phyloP scores from a whole-genome alignment of 1,140 invertebrate species.

The Tetramorium parvispinum region DNA sequence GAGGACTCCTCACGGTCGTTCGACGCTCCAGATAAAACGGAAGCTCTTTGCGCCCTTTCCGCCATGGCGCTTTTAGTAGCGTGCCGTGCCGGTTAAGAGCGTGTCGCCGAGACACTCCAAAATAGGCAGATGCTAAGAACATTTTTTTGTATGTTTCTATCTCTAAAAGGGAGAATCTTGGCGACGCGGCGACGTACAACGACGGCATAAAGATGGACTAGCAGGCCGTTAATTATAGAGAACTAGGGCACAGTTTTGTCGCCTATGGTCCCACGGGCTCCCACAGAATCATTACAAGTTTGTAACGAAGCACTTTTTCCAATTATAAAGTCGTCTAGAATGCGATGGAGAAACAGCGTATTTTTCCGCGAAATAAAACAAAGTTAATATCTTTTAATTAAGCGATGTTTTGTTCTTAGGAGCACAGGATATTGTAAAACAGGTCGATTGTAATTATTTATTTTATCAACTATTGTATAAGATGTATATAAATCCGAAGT shows the following conservation, averaged over 20 bases:
- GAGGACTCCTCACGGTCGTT: conserved; percentile 26
- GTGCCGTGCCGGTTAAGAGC: conserved; percentile 20
- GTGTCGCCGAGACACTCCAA: conserved; percentile 12
- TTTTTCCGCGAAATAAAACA: conserved; percentile 28
- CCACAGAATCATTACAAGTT: conserved; percentile 31
- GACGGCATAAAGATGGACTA: background rate
- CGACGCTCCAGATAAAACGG: conserved; percentile 56
- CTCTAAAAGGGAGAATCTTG: conserved; percentile 2
- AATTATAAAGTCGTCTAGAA: conserved; percentile 46
- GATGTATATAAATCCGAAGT: background rate
- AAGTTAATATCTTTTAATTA: conserved; percentile 38
- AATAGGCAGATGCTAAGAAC: conserved; percentile 36
- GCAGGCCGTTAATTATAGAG: conserved; percentile 40
- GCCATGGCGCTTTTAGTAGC: conserved; percentile 46
- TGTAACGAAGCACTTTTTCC: conserved; percentile 45
- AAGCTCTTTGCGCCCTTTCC: conserved; percentile 68
- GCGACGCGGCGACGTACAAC: background rate
- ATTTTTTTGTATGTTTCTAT: background rate
- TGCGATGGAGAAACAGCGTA: conserved; percentile 8
- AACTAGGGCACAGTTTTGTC: conserved; percentile 31
- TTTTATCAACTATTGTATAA: background rate
- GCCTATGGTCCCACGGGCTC: background rate
- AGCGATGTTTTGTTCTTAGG: background rate
- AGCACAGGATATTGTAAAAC: background rate
- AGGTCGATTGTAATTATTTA: too few species aligned